Percentiles rank a stretch among this genome's conserved stretches.
These are phyloP conservation scores for Xylota segnis DNA, from an alignment of 2,888 invertebrate genomes.

Conservation along the genomic window DNA sequence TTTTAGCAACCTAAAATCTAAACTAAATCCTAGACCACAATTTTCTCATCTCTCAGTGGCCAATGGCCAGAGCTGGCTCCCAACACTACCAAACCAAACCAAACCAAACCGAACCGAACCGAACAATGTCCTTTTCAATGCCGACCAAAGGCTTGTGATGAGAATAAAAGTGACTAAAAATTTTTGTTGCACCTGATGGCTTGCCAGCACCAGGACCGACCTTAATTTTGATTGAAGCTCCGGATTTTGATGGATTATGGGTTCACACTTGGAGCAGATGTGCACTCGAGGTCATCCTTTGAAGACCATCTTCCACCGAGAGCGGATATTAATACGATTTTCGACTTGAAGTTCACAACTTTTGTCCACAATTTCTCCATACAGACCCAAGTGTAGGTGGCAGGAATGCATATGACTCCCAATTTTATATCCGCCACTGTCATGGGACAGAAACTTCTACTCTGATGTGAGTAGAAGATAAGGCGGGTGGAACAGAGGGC, in stretches of 20 bases:
- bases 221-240: slow-evolving; percentile 74
- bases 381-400: slow-evolving; percentile 23
- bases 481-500: slow-evolving; percentile 5
- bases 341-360: slow-evolving; percentile 21
- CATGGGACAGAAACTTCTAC: slow-evolving; percentile 26
- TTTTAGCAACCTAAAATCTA: slow-evolving; percentile 73
- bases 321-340: slow-evolving; percentile 54
- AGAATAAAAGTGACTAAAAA: slow-evolving; percentile 62
- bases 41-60: slow-evolving; percentile 68
- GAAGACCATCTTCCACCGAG: slow-evolving; percentile 31
- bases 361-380: slow-evolving; percentile 21
- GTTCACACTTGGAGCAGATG: slow-evolving; percentile 64
- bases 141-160: slow-evolving; percentile 38
- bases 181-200: slow-evolving; percentile 70
- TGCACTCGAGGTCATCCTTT: slow-evolving; percentile 25
- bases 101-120: slow-evolving; percentile 12
- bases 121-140: slow-evolving; percentile 47
- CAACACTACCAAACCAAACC: slow-evolving; percentile 15
- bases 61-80: slow-evolving; percentile 24
- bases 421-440: slow-evolving; percentile 57
- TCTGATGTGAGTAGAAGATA: slow-evolving; percentile 31
- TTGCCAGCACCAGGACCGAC: slow-evolving; percentile 35
- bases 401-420: slow-evolving; percentile 27
- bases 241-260: slow-evolving; percentile 74
- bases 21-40: slow-evolving; percentile 74